Evolutionary conservation across 30 jellyfish, hydroid and myxozoan genomes (phyloP), one percentile per base, ranked within the genome.

Genomic region (Cassiopea andromeda): DNA sequence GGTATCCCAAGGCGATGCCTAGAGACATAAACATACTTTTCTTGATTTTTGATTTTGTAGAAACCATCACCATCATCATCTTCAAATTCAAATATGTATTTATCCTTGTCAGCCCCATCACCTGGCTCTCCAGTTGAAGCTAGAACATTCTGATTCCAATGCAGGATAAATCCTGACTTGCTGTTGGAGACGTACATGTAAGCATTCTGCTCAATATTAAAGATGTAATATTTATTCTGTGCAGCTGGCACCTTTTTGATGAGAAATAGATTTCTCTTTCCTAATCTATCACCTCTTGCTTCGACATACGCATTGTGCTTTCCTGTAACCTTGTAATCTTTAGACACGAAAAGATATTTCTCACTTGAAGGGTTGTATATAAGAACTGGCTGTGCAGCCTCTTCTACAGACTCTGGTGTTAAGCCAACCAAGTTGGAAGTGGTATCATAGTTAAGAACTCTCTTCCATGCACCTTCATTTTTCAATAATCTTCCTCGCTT

Each of bases 11-110:
- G 15, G n/a, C 14, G 8, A 19, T 83, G 91, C 12, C 44, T 0
- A 4, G 91, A 83, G 2, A 72, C 84, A 72, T 83, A 83, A 15
- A 83, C 44, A 46, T 38, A 70, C 48, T 69, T 69, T 38, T 78
- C 91, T 49, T 83, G 67, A 27, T 83, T 83, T 43, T 69, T 83
- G n/a, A 83, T 83, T 18, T 13, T n/a, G 75, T 68, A 83, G 75
- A 83, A 83, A 0, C 91, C 91, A 48, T 83, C 91, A 70, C 91
- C 91, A 54, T 83, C 91, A 1, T 83, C 91, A 38, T 83, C 91
- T 49, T 70, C 91, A 47, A 83, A 83, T 15, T 83, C 91, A 44
- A 83, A 83, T 48, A 69, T 27, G 84, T 10, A 83, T 60, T 69
- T 83, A 16, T 49, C 19, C 44, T 19, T 19, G 44, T 18, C 17